Evolutionary conservation across 1,140 invertebrate species (phyloP).

Genomic region (Drosophila quadrilineata): DNA sequence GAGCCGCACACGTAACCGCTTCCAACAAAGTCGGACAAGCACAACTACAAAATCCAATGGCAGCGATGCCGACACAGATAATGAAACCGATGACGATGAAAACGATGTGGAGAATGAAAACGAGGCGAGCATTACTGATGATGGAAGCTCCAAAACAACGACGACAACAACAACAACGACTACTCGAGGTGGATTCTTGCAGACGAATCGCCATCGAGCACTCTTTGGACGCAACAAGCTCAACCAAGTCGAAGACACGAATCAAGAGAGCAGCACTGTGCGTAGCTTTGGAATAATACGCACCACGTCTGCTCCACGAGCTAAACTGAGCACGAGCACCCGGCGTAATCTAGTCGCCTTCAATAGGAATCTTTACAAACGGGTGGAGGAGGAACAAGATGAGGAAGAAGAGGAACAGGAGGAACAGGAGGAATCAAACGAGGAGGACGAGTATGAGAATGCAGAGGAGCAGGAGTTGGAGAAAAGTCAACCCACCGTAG

Average conservation of each 20-base stretch:
- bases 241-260: not conserved
- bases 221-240: conserved; percentile 5
- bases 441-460: conserved; percentile 24
- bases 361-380: conserved; percentile 56
- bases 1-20: conserved; percentile 52
- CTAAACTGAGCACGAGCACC: conserved; percentile 40
- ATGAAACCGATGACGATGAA: not conserved
- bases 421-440: conserved; percentile 16
- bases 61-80: not conserved
- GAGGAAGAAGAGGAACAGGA: conserved; percentile 33
- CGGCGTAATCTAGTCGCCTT: conserved; percentile 46
- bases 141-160: not conserved
- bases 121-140: not conserved
- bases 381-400: conserved; percentile 24
- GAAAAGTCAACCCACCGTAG: too few relatives aligned
- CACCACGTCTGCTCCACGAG: conserved; percentile 32
- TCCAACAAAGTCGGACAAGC: conserved; percentile 17
- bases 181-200: conserved; percentile 44
- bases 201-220: conserved; percentile 57
- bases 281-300: conserved; percentile 9
- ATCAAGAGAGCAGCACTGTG: conserved; percentile 9
- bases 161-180: not conserved
- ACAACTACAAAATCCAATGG: conserved; percentile 14
- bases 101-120: conserved; percentile 4
- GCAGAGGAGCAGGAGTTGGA: not conserved